Evolutionary conservation across 2,797 vertebrate genomes (phyloP).

Genomic region (Podarcis siculus): DNA sequence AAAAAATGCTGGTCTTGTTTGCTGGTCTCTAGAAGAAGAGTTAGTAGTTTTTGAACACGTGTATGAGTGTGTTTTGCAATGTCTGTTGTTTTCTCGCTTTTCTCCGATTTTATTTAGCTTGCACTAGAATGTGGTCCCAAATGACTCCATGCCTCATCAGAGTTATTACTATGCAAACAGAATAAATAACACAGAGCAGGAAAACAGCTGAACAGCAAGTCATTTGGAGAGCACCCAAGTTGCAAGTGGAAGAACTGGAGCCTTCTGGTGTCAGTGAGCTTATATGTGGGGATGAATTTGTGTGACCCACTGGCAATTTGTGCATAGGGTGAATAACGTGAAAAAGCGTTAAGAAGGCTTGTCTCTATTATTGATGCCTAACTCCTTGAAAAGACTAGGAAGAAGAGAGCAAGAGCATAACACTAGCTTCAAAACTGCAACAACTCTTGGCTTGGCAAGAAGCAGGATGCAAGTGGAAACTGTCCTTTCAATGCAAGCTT

Average conservation of each 20-base stretch:
- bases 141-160: not conserved
- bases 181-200: not conserved
- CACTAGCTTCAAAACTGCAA: not conserved
- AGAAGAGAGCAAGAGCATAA: not conserved
- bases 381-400: not conserved
- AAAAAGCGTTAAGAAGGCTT: not conserved
- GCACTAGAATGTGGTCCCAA: not conserved
- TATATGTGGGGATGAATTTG: not conserved
- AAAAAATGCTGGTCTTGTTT: not conserved
- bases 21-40: not conserved
- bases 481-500: too few relatives aligned
- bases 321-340: not conserved
- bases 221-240: not conserved
- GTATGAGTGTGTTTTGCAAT: not conserved
- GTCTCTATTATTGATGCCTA: not conserved
- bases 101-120: not conserved
- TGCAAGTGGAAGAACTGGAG: not conserved
- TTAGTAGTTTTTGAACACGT: not conserved
- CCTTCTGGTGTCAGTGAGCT: not conserved
- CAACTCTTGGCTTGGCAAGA: not conserved
- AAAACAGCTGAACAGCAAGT: conserved; percentile 18
- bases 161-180: conserved; percentile 1
- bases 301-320: not conserved
- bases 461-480: not conserved
- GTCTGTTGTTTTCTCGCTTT: not conserved